A percentile compares a stretch with the other conserved stretches of the same genome.
Conservation (phyloP, 2,113 vertebrate species). For the Scophthalmus maximus region DNA sequence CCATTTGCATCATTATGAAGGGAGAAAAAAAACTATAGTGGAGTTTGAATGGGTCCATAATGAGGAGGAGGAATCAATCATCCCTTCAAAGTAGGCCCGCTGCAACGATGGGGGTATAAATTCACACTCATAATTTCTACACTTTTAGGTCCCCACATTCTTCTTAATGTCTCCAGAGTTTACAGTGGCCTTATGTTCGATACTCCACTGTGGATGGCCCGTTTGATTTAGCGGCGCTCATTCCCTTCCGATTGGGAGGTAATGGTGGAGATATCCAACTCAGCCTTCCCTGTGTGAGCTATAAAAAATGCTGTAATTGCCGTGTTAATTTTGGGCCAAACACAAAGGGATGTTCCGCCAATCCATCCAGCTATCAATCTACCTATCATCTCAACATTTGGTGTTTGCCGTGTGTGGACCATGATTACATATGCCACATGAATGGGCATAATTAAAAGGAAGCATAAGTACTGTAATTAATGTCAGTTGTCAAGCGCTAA, state of each 20-base stretch:
- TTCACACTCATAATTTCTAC: slow-evolving; percentile 66
- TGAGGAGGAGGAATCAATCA: slow-evolving; percentile 77
- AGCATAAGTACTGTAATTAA: slow-evolving; percentile 83
- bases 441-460: slow-evolving; percentile 83
- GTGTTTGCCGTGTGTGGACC: slow-evolving; percentile 63
- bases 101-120: slow-evolving; percentile 74
- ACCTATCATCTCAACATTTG: slow-evolving; percentile 76
- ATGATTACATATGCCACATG: slow-evolving; percentile 80
- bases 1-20: slow-evolving; percentile 74
- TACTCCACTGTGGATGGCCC: slow-evolving; percentile 38
- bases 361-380: slow-evolving; percentile 82
- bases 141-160: slow-evolving; percentile 69
- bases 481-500: slow-evolving; percentile 79
- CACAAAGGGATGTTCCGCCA: slow-evolving; percentile 74
- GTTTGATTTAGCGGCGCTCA: slow-evolving; percentile 62
- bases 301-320: slow-evolving; percentile 79
- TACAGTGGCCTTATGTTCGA: slow-evolving; percentile 57
- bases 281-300: slow-evolving; percentile 59
- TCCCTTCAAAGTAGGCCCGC: slow-evolving; percentile 69
- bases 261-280: slow-evolving; percentile 66
- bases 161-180: slow-evolving; percentile 70
- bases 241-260: slow-evolving; percentile 44
- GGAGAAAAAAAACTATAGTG: slow-evolving; percentile 53
- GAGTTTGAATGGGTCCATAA: slow-evolving; percentile 76
- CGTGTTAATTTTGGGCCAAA: slow-evolving; percentile 75